Evolutionary conservation across 2,797 vertebrate species (phyloP).

Genomic region (Hemitrygon akajei): DNA sequence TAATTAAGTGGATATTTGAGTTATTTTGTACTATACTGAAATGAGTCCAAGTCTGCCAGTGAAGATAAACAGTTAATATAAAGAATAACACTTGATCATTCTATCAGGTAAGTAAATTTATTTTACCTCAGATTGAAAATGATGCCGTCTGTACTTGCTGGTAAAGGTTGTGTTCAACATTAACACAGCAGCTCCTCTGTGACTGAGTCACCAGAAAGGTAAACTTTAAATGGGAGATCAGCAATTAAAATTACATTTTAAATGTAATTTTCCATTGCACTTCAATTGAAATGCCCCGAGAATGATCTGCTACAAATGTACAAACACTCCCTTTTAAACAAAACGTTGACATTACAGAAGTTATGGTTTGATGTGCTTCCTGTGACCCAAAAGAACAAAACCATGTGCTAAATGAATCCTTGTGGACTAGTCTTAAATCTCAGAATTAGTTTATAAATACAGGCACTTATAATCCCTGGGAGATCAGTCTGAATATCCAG

Average conservation of each 20-base stretch:
- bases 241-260: neutral
- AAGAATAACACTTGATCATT: constrained; percentile 28
- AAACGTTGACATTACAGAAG: neutral
- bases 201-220: neutral
- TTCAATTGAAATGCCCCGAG: constrained; percentile 4
- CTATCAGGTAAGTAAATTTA: constrained; percentile 19
- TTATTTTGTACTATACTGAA: constrained; percentile 11
- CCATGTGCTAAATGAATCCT: neutral
- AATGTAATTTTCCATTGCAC: neutral
- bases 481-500: neutral
- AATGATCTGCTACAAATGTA: neutral
- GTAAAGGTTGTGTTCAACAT: neutral
- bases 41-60: constrained; percentile 1
- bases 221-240: neutral
- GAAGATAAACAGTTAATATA: constrained; percentile 30
- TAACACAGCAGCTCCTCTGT: neutral
- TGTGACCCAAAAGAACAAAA: neutral
- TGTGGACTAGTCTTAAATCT: neutral
- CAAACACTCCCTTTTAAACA: neutral
- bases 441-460: neutral
- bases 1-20: constrained; percentile 28
- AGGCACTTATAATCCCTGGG: constrained; percentile 26
- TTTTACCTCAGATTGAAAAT: neutral
- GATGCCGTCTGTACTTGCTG: neutral
- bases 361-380: neutral